Base-by-base conservation (phyloP, 2,113 vertebrate species). In the Micromys minutus region DNA sequence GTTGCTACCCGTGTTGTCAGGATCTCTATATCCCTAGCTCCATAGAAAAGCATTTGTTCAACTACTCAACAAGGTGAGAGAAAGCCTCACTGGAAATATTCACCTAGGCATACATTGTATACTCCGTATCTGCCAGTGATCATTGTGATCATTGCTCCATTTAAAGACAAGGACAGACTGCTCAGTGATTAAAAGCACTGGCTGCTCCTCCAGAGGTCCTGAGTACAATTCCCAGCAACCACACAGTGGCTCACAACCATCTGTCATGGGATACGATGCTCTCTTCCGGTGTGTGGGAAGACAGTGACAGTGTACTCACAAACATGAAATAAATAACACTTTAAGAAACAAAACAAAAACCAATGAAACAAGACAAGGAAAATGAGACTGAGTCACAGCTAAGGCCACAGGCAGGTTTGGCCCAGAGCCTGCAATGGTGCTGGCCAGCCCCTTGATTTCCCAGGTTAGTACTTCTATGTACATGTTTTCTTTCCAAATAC, bases 401-500 rank as follows among this genome's bases (percentile, higher is more conserved):
- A 24, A 55, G 50, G 1, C 47, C 21, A 59, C 1, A 0, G 31
- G 34, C 1, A 63, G 80, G n/a, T 31, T 61, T 63, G 61, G 42
- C 1, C 1, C 1, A 55, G 8, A 52, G 17, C 31, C 8, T 22
- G 0, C 39, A 87, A 74, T 72, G 6, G 16, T 74, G 2, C 59
- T 71, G 15, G 34, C 7, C 1, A 81, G 80, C 29, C 84, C 1
- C 65, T 26, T 7, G 6, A 39, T 83, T 69, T 81, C 36, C 8
- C 61, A 89, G 36, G 55, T 4, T 75, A 45, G 8, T 31, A 87
- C 87, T 83, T 95, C 19, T 7, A 19, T 39, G 87, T 1, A 55
- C 21, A 16, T 69, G 15, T 57, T 90, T 63, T 75, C 57, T 81
- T 94, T 75, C 75, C 87, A 22, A 95, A 81, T 71, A 36, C 19